phyloP scores from a whole-genome alignment of 2,113 vertebrate species.

The Mastomys natalensis region DNA sequence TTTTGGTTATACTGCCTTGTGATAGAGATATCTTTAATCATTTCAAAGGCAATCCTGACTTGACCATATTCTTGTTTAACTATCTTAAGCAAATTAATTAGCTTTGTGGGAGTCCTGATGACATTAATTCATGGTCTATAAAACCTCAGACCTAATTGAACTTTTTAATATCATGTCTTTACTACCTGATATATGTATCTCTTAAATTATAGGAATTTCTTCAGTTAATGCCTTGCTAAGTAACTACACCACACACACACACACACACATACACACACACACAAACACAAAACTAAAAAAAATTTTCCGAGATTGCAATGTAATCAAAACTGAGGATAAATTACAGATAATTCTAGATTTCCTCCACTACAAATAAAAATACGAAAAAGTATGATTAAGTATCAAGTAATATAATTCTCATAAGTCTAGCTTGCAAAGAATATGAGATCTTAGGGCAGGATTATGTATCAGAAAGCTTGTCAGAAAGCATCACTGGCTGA shows the following conservation, averaged over 20 bases:
- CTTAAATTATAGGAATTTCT: constrained; percentile 78
- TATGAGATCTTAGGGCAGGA: background rate
- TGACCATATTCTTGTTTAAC: constrained; percentile 75
- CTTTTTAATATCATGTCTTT: constrained; percentile 78
- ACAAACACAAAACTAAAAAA: constrained; percentile 23
- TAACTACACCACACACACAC: background rate
- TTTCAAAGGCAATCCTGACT: constrained; percentile 58
- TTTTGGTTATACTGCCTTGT: background rate
- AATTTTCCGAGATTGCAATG: constrained; percentile 56
- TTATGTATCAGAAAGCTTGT: background rate
- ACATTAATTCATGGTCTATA: constrained; percentile 72
- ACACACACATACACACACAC: background rate
- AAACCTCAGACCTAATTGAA: constrained; percentile 75
- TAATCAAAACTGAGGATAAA: constrained; percentile 71
- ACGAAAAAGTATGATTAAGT: constrained; percentile 1
- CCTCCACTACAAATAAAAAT: constrained; percentile 59
- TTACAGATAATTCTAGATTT: constrained; percentile 47
- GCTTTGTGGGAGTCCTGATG: constrained; percentile 55
- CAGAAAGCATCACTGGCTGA: background rate
- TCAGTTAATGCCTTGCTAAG: constrained; percentile 69
- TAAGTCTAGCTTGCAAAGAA: background rate
- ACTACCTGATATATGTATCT: constrained; percentile 71
- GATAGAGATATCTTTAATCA: background rate
- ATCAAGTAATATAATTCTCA: background rate
- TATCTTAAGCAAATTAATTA: constrained; percentile 80